These are phyloP conservation scores for Nudaria mundana DNA, from an alignment of 2,888 invertebrate genomes.

Conservation along the genomic window DNA sequence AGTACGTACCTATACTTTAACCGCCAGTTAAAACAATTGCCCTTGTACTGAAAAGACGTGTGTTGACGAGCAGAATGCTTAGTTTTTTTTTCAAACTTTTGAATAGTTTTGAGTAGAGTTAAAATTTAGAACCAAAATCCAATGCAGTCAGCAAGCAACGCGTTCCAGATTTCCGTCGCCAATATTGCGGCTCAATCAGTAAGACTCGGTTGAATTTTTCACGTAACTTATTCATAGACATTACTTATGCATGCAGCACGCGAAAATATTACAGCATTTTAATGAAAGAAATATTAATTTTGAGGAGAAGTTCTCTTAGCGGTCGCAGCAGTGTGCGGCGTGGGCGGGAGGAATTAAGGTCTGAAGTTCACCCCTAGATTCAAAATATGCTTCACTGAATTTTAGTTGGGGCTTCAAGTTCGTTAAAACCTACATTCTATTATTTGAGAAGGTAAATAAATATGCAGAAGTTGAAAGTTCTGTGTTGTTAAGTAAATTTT, in stretches of 20 bases:
- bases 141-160: conserved; percentile 1
- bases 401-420: conserved; percentile 37
- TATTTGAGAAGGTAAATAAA: conserved; percentile 35
- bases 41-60: background rate
- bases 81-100: too few relatives aligned
- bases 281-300: conserved; percentile 83
- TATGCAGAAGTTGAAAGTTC: conserved; percentile 10
- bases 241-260: conserved; percentile 82
- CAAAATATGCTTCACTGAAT: conserved; percentile 44
- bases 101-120: too few relatives aligned
- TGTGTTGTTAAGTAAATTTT: conserved; percentile 1
- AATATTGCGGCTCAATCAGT: conserved; percentile 48
- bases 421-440: conserved; percentile 38
- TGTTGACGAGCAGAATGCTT: too few relatives aligned
- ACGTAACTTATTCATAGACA: conserved; percentile 75
- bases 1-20: too few relatives aligned
- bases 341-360: conserved; percentile 64
- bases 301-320: conserved; percentile 77
- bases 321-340: too few relatives aligned
- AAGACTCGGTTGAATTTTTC: conserved; percentile 57
- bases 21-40: too few relatives aligned
- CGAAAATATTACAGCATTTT: conserved; percentile 82
- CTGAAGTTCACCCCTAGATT: conserved; percentile 25
- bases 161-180: background rate
- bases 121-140: conserved; percentile 1